Evolutionary conservation across 2,113 vertebrate genomes (phyloP).

Genomic region (Dromaius novaehollandiae): DNA sequence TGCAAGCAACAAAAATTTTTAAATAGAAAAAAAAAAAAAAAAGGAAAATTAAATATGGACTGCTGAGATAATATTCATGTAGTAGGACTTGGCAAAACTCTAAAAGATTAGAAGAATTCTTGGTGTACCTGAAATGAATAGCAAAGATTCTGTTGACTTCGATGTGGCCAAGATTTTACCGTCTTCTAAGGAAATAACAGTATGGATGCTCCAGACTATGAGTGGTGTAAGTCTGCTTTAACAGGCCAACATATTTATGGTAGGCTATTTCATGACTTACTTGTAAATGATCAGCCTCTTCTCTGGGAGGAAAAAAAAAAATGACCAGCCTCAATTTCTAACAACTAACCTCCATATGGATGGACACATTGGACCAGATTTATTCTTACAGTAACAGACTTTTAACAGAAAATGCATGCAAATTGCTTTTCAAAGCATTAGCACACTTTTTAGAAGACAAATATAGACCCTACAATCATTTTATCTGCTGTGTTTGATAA

Average conservation of each 20-base stretch:
- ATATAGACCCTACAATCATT: neutral
- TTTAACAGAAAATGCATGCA: neutral
- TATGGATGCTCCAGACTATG: neutral
- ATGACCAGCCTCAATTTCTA: neutral
- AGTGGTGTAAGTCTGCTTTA: neutral
- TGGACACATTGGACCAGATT: neutral
- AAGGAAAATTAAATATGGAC: neutral
- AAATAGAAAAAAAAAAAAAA: neutral
- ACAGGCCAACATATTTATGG: neutral
- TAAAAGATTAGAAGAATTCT: neutral
- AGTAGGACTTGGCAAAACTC: neutral
- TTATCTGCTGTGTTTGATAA: neutral
- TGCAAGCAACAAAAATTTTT: neutral
- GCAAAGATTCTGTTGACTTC: neutral
- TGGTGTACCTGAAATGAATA: neutral
- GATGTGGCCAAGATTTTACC: neutral
- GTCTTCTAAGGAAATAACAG: neutral
- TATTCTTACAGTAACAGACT: neutral
- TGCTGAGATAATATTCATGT: neutral
- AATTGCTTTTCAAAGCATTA: neutral
- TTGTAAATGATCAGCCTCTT: neutral
- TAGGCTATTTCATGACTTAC: neutral
- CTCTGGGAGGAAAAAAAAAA: neutral
- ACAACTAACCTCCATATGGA: neutral
- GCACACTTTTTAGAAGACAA: neutral